Conservation (phyloP, 2,113 vertebrate genomes). For the Proterorhinus semilunaris region DNA sequence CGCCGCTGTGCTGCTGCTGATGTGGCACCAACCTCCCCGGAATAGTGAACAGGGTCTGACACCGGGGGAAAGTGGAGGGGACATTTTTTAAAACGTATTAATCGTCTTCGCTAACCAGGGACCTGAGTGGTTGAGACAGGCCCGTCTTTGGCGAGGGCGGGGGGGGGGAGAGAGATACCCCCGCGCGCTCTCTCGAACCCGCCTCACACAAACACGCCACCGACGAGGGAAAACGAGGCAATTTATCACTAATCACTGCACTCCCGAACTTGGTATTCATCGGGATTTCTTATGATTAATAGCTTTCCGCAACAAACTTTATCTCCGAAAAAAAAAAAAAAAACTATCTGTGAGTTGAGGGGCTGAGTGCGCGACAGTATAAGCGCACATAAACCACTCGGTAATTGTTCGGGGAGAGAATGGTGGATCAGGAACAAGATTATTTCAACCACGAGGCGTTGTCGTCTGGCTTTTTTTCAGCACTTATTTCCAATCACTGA, state of each 20-base stretch:
- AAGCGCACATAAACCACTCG: slow-evolving; percentile 61
- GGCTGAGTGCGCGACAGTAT: slow-evolving; percentile 35
- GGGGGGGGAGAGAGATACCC: slow-evolving; percentile 52
- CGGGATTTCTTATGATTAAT: slow-evolving; percentile 72
- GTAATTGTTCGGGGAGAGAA: slow-evolving; percentile 63
- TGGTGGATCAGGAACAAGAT: slow-evolving; percentile 54
- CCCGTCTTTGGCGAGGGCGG: slow-evolving; percentile 62
- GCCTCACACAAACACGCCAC: slow-evolving; percentile 43
- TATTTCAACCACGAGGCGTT: slow-evolving; percentile 22
- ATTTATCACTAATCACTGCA: slow-evolving; percentile 71
- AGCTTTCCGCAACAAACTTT: slow-evolving; percentile 62
- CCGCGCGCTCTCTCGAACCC: slow-evolving; percentile 48
- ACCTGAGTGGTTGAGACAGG: slow-evolving; percentile 73
- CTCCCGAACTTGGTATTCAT: slow-evolving; percentile 68
- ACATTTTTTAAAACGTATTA: slow-evolving; percentile 83
- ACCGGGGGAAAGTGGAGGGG: slow-evolving; percentile 75
- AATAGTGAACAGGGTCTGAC: slow-evolving; percentile 71
- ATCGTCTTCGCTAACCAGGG: slow-evolving; percentile 69
- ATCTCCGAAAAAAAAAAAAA: slow-evolving; percentile 32
- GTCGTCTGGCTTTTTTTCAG: slow-evolving; percentile 21
- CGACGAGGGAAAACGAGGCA: slow-evolving; percentile 64
- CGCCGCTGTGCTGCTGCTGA: slow-evolving; percentile 72
- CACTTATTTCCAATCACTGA: slow-evolving; percentile 3
- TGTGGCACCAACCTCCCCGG: slow-evolving; percentile 75
- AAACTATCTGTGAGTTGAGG: slow-evolving; percentile 26